Percentiles rank a stretch among this genome's conserved stretches.
Evolutionary conservation across 2,113 vertebrate species (phyloP).

Genomic region (Daphoenositta chrysoptera): DNA sequence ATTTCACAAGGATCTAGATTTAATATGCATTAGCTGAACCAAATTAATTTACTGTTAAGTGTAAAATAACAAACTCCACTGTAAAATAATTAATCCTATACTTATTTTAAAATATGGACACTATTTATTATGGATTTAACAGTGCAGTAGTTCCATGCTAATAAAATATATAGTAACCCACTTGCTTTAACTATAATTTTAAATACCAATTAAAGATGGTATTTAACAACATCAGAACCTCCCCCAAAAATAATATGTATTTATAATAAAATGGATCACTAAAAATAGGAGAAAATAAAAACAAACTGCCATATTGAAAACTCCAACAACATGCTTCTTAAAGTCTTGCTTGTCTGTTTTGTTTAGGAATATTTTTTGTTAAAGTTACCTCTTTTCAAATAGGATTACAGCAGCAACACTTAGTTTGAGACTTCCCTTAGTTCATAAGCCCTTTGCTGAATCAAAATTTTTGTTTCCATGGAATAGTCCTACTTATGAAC

Average conservation of each 20-base stretch:
- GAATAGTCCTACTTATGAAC: background rate
- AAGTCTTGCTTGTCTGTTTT: background rate
- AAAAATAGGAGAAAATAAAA: background rate
- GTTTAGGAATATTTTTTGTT: background rate
- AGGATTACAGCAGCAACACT: background rate
- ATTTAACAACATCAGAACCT: background rate
- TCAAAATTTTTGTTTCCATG: background rate
- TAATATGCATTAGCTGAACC: conserved; percentile 10
- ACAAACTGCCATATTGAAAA: background rate
- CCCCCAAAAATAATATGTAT: background rate
- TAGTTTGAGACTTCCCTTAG: background rate
- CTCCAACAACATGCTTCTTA: too few species aligned
- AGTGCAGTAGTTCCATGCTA: background rate
- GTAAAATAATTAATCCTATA: conserved; percentile 33
- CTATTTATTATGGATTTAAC: conserved; percentile 9
- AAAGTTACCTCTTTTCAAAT: background rate
- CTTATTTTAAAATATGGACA: conserved; percentile 4
- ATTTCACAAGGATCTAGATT: conserved; percentile 17
- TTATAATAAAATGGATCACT: conserved; percentile 1
- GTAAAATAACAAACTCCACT: conserved; percentile 27
- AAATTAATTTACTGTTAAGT: conserved; percentile 48
- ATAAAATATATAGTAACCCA: background rate
- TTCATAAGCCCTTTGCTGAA: background rate
- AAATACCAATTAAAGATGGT: background rate
- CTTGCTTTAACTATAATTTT: background rate